Evolutionary conservation across 2,888 invertebrate genomes (phyloP).

Genomic region (Coecobrya sp.): DNA sequence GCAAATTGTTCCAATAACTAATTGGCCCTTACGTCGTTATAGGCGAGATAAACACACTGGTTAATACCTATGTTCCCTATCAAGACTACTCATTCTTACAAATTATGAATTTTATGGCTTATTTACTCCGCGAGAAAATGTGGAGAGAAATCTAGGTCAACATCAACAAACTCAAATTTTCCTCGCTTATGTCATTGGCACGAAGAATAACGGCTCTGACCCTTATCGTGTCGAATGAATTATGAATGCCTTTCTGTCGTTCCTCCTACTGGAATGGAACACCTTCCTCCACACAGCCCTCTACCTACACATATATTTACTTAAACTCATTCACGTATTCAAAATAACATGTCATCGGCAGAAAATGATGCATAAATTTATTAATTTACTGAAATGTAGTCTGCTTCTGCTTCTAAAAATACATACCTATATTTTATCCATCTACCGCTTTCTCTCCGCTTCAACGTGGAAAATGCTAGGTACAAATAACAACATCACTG

Average conservation of each 20-base stretch:
- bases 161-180: constrained; percentile 47
- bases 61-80: not conserved
- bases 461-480: not conserved
- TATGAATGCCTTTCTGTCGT: constrained; percentile 34
- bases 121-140: constrained; percentile 21
- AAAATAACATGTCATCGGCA: constrained; percentile 58
- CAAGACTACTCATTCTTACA: not conserved
- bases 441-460: constrained; percentile 5
- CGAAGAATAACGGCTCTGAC: constrained; percentile 45
- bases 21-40: constrained; percentile 6
- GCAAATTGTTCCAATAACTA: constrained; percentile 44
- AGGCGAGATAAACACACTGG: not conserved
- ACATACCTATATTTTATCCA: not conserved
- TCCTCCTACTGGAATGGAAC: constrained; percentile 22
- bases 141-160: constrained; percentile 43
- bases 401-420: not conserved
- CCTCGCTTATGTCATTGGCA: constrained; percentile 29
- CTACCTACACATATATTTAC: not conserved
- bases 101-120: constrained; percentile 56
- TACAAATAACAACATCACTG: constrained; percentile 3
- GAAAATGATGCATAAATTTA: constrained; percentile 65
- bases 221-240: constrained; percentile 49
- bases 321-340: constrained; percentile 30
- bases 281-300: constrained; percentile 25
- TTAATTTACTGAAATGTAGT: constrained; percentile 58